phyloP scores from a whole-genome alignment of 92 coral and sea anemone genomes.

The Palythoa grandis region DNA sequence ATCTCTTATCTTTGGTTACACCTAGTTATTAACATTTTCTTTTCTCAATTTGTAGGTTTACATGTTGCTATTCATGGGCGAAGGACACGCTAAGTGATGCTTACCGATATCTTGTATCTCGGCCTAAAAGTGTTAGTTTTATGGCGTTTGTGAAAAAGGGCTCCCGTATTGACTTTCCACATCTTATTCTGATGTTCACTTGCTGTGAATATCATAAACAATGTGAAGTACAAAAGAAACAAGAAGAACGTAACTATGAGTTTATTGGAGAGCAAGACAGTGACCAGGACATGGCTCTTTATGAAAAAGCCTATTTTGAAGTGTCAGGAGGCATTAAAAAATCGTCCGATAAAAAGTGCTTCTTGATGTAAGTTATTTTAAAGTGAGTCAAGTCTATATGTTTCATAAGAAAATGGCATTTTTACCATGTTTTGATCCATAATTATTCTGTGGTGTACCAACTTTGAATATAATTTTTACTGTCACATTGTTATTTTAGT shows the following conservation, averaged over 20 bases:
- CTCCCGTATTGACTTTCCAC: neutral
- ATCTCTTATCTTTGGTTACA: too few species aligned
- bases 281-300: slow-evolving; percentile 11
- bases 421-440: too few species aligned
- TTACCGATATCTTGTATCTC: neutral
- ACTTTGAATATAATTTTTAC: too few species aligned
- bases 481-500: too few species aligned
- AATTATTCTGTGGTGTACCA: too few species aligned
- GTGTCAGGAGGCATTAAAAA: neutral
- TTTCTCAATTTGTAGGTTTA: slow-evolving; percentile 1
- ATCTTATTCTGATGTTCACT: neutral
- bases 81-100: neutral
- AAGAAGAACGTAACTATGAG: neutral
- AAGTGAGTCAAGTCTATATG: neutral
- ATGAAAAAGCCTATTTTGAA: slow-evolving; percentile 10
- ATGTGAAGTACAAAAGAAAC: neutral
- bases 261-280: slow-evolving; percentile 20
- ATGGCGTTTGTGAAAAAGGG: slow-evolving; percentile 6
- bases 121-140: neutral
- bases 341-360: neutral
- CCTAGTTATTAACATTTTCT: too few species aligned
- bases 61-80: slow-evolving; percentile 13
- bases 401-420: too few species aligned
- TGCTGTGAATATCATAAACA: slow-evolving; percentile 23
- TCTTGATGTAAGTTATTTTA: slow-evolving; percentile 1